Evolutionary conservation across 1,140 invertebrate genomes (phyloP), one percentile per base, ranked within the genome.

Genomic region (Andrena cerasifolii): DNA sequence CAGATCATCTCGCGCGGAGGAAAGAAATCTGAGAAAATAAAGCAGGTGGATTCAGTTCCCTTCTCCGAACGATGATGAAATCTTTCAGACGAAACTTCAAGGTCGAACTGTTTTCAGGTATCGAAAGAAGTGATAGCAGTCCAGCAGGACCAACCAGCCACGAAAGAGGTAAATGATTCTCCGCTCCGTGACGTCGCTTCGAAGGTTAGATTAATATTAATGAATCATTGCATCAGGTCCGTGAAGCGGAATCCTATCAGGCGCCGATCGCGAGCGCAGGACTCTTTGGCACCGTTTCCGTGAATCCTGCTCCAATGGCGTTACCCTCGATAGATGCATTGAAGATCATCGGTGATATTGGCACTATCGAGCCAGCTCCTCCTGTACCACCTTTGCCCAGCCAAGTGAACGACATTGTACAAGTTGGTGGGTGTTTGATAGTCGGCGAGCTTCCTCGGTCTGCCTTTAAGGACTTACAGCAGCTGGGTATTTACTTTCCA

Each of bases 1-100:
- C 88, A 89, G 62, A 67, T 88, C 16, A 88, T 89, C n/a, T 33
- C 78, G 4, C 71, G 53, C 14, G 58, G 8, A 10, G n/a, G 14
- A 36, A 43, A 53, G 5, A 70, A 49, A 3, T 2, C 12, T 3
- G 31, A 63, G 4, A 76, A 76, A 24, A 21, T 26, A 8, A 75
- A 72, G 45, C 53, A 82, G 81, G 81, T 83, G 0, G 28, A n/a
- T 7, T 40, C 7, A 18, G 1, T 26, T 63, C 5, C 1, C 3
- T n/a, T 47, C 7, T 3, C 0, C 36, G 36, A 40, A 40, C 26
- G 47, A 40, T 24, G 18, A 33, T 12, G 18, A 4, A 28, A 54
- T 54, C 10, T 28, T 21, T 16, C 12, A 4, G 47, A 16, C 0
- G 54, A 10, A 40, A 45, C 74, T 62, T 79, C 68, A 74, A 73